A percentile compares a stretch with the other conserved stretches of the same genome.
Evolutionary conservation across 2,888 invertebrate species (phyloP).

Genomic region (Arge pagana): DNA sequence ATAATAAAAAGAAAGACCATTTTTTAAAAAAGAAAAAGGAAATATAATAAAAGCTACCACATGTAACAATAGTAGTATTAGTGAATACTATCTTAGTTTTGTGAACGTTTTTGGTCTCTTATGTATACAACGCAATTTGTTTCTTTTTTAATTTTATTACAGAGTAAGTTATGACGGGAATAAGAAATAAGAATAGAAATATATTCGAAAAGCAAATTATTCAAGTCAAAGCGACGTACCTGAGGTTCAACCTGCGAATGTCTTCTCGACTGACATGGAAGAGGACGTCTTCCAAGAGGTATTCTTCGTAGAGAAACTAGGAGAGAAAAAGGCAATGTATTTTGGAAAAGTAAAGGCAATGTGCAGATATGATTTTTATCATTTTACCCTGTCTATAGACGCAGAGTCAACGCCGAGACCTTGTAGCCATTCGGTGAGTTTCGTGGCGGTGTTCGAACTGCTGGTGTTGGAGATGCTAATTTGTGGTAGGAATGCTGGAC

Average conservation of each 20-base stretch:
- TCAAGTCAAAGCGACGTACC: constrained; percentile 66
- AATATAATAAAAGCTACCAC: too few relatives aligned
- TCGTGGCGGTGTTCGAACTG: constrained; percentile 59
- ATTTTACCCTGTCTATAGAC: constrained; percentile 66
- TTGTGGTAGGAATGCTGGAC: constrained; percentile 43
- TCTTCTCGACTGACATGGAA: constrained; percentile 82
- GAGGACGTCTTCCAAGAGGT: constrained; percentile 78
- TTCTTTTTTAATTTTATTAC: constrained; percentile 15
- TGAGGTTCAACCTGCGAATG: constrained; percentile 75
- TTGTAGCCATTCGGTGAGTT: constrained; percentile 74
- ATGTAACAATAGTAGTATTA: too few relatives aligned
- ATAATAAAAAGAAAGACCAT: too few relatives aligned
- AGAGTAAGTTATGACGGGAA: constrained; percentile 16
- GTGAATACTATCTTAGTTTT: too few relatives aligned
- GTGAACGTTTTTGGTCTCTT: too few relatives aligned
- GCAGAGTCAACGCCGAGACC: constrained; percentile 70
- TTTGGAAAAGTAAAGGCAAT: background rate
- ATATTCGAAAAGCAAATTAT: constrained; percentile 7
- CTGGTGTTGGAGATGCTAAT: constrained; percentile 48
- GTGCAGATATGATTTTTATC: background rate
- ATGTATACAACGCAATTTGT: too few relatives aligned
- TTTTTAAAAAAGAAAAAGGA: too few relatives aligned
- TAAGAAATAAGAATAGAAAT: constrained; percentile 15
- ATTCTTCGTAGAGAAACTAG: constrained; percentile 74
- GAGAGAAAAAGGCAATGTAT: constrained; percentile 10